These are phyloP conservation scores for Myotis findleyi DNA, from an alignment of 2,797 vertebrate species.

Conservation along the genomic window DNA sequence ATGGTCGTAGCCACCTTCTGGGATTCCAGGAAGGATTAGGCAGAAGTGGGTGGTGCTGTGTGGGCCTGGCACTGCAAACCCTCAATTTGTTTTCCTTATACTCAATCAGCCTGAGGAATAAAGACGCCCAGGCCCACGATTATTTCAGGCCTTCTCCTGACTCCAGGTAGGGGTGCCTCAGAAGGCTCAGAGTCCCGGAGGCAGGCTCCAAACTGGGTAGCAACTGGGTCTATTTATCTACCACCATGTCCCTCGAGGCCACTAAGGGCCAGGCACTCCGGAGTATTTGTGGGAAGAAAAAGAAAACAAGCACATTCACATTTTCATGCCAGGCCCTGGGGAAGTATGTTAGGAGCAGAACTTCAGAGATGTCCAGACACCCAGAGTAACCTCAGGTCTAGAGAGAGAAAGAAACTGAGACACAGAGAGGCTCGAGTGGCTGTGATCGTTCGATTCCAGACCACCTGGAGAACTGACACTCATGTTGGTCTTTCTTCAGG, in stretches of 20 bases:
- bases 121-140: background rate
- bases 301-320: background rate
- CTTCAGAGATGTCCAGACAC: background rate
- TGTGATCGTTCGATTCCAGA: background rate
- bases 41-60: background rate
- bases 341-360: background rate
- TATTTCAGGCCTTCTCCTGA: background rate
- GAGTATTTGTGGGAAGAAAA: background rate
- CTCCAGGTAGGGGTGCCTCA: background rate
- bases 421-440: rapidly evolving
- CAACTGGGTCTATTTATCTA: background rate
- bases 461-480: background rate
- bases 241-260: background rate
- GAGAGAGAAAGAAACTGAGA: background rate
- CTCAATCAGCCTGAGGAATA: background rate
- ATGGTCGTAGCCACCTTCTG: background rate
- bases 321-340: background rate
- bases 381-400: background rate
- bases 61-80: background rate
- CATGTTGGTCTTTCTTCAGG: background rate
- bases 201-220: background rate
- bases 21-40: background rate
- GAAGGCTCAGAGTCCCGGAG: background rate
- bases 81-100: background rate
- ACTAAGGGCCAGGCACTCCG: background rate